Evolutionary conservation across 2,113 vertebrate genomes (phyloP).

Genomic region (Alligator sinensis): DNA sequence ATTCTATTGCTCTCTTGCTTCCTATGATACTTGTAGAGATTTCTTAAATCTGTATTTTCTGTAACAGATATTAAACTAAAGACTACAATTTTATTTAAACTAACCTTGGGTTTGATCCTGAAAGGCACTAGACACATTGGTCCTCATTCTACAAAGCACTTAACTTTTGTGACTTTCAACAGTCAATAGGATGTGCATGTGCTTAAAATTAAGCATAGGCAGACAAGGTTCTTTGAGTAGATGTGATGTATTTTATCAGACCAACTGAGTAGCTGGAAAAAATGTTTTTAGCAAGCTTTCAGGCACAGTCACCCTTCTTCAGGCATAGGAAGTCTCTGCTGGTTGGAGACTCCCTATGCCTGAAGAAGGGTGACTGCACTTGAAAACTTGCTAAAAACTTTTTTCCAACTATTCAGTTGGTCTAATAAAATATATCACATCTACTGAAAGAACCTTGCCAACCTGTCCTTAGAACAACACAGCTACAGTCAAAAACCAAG

Average conservation of each 20-base stretch:
- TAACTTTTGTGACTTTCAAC: no score
- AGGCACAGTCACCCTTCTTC: neutral
- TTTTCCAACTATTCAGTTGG: no score
- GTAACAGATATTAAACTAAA: neutral
- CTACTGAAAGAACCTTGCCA: no score
- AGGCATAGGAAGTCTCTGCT: neutral
- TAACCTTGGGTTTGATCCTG: neutral
- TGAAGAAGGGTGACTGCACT: no score
- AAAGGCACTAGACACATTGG: neutral
- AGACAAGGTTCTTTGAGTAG: no score
- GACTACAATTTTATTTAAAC: neutral
- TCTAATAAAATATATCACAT: no score
- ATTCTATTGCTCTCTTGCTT: neutral
- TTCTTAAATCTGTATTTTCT: neutral
- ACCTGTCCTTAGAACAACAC: no score
- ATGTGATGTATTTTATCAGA: no score
- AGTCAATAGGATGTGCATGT: neutral
- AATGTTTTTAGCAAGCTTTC: neutral
- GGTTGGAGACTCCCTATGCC: neutral
- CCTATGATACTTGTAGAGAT: neutral
- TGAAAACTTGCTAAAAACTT: no score
- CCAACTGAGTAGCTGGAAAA: no score
- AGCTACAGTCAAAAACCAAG: no score
- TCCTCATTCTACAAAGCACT: neutral
- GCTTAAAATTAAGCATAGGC: neutral